These are phyloP conservation scores for Clytia hemisphaerica DNA, from an alignment of 30 jellyfish, hydroid and myxozoan species.

Conservation along the genomic window DNA sequence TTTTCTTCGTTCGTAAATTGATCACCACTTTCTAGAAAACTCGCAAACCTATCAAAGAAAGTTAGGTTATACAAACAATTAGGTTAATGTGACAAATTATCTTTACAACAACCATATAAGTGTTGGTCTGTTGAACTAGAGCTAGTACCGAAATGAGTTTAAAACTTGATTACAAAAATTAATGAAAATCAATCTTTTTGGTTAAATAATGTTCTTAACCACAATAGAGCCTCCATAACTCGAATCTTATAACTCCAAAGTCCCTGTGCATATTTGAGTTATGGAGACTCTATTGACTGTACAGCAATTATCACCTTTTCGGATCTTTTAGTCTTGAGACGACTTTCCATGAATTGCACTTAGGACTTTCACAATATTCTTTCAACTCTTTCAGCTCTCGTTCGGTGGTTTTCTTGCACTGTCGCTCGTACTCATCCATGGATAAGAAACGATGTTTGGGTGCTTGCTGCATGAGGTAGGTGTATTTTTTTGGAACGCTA, in stretches of 20 bases:
- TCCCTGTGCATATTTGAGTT: too few relatives aligned
- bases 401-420: constrained; percentile 46
- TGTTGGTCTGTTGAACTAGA: too few relatives aligned
- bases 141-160: too few relatives aligned
- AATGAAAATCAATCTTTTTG: too few relatives aligned
- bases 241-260: too few relatives aligned
- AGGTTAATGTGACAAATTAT: background rate
- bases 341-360: constrained; percentile 68
- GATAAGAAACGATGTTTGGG: constrained; percentile 40
- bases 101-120: too few relatives aligned
- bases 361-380: constrained; percentile 82
- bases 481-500: background rate
- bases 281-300: too few relatives aligned
- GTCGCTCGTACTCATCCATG: constrained; percentile 67
- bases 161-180: too few relatives aligned
- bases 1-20: constrained; percentile 41
- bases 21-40: constrained; percentile 42
- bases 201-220: too few relatives aligned
- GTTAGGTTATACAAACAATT: background rate
- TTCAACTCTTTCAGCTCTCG: constrained; percentile 53
- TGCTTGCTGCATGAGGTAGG: constrained; percentile 1
- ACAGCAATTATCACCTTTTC: constrained; percentile 67
- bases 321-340: constrained; percentile 82
- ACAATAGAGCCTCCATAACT: too few relatives aligned
- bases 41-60: constrained; percentile 41